Base-by-base conservation (phyloP, 1,140 invertebrate species). In the Ganaspis sp. region DNA sequence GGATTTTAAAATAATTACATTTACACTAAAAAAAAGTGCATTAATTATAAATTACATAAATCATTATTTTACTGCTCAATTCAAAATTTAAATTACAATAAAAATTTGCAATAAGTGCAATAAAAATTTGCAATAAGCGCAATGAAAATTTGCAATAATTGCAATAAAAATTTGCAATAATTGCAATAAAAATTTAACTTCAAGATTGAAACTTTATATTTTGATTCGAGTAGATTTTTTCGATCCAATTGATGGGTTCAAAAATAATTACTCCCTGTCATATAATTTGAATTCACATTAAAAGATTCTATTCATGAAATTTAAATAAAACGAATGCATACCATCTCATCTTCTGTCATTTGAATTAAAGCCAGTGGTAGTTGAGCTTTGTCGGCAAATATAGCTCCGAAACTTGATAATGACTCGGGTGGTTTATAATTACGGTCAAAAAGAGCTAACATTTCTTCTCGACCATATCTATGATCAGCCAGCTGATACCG, bases 391-490 rank as follows among this genome's bases (percentile, higher is more conserved):
- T 97, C 95, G 73, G 95, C 92, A 86, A 93, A 95, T 11, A 98
- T 91, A 64, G 93, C 92, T 78, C 93, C 92, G 84, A 95, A 93
- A 75, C 92, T 92, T 34, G 93, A 87, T 69, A 96, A 90, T 72
- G 93, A 93, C 76, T 94, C 92, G n/a, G 95, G 95, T 72, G 95
- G 91, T 83, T 93, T 92, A 72, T 93, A 91, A 83, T 92, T 93
- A 81, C 94, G 93, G 82, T 96, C 94, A 86, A 94, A 97, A 38
- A 97, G 87, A 53, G 96, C 95, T 75, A 98, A 89, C 96, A 98
- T 97, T 87, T 98, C 96, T 91, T 98, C 97, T 81, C 96, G 92
- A 34, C 96, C 96, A 83, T 97, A 97, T 76, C 93, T 92, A 93
- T 95, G 93, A 81, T 96, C 95, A 81, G 95, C 95, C 72, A 95